Conservation (phyloP, 2,888 invertebrate genomes). For the Scaptomyza parva region DNA sequence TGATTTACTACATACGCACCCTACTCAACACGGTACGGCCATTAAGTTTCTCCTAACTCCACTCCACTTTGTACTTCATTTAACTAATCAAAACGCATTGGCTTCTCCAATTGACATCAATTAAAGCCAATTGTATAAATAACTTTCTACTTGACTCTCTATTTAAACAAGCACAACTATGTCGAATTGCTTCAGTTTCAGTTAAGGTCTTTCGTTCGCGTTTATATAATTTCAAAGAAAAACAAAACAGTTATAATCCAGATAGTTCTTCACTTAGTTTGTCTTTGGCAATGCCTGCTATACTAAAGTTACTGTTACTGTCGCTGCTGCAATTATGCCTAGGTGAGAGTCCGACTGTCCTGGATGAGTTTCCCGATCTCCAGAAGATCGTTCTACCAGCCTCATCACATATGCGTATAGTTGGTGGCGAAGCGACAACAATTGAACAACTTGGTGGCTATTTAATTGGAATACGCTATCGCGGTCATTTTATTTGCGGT, state of each 20-base stretch:
- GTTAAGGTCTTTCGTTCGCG: conserved; percentile 5
- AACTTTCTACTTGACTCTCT: conserved; percentile 31
- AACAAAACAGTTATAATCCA: neutral
- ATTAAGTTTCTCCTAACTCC: conserved; percentile 75
- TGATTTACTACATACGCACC: conserved; percentile 71
- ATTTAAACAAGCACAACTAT: conserved; percentile 10
- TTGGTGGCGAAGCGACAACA: conserved; percentile 59
- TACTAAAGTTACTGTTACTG: conserved; percentile 4
- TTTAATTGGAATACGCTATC: conserved; percentile 52
- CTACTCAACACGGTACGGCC: conserved; percentile 75
- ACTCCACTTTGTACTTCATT: conserved; percentile 20
- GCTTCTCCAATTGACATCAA: conserved; percentile 59
- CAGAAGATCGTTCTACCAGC: conserved; percentile 10
- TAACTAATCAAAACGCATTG: conserved; percentile 35
- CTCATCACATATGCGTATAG: conserved; percentile 34
- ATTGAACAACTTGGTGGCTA: conserved; percentile 57
- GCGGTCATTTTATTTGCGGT: conserved; percentile 48
- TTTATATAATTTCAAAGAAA: conserved; percentile 11
- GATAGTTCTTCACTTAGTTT: neutral
- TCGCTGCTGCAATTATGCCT: conserved; percentile 6
- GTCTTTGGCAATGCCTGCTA: conserved; percentile 17
- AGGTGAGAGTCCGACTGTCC: neutral
- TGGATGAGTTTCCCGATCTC: conserved; percentile 14
- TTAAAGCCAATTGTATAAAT: conserved; percentile 61
- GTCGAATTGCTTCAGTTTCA: conserved; percentile 22